A percentile compares a stretch with the other conserved stretches of the same genome.
Evolutionary conservation across 2,797 vertebrate species (phyloP).

Genomic region (Pangasius krempfi): DNA sequence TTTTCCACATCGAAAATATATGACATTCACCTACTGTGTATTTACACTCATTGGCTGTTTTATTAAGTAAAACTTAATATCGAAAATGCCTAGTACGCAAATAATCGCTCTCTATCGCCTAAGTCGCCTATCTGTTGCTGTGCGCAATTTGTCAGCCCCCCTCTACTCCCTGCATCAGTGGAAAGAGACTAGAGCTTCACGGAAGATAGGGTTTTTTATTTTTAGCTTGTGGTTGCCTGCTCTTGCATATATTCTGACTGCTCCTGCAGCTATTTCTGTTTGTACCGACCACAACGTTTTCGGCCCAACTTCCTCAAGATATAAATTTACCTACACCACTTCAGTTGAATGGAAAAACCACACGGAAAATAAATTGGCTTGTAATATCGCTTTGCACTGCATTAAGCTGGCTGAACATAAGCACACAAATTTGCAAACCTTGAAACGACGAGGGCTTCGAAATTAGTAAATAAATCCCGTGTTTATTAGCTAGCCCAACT

Average conservation of each 20-base stretch:
- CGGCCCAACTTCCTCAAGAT: not conserved
- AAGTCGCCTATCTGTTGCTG: not conserved
- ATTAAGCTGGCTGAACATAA: not conserved
- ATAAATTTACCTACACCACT: not conserved
- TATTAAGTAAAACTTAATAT: not conserved
- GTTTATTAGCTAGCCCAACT: not conserved
- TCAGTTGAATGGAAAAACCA: not conserved
- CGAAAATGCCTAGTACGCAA: no score
- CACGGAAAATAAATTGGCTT: not conserved
- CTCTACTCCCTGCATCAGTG: not conserved
- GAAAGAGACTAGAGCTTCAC: not conserved
- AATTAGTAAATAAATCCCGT: not conserved
- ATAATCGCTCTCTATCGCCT: not conserved
- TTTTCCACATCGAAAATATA: not conserved
- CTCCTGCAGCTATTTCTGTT: not conserved
- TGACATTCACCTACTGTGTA: not conserved
- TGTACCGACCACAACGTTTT: not conserved
- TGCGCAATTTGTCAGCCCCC: not conserved
- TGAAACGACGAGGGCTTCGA: not conserved
- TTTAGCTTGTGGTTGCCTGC: not conserved
- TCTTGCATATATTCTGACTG: constrained; percentile 1
- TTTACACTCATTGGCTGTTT: not conserved
- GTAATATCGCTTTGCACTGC: not conserved
- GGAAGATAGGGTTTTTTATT: not conserved
- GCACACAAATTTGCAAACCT: not conserved